These are phyloP conservation scores for Agriopis marginaria DNA, from an alignment of 2,888 invertebrate species.

Conservation along the genomic window DNA sequence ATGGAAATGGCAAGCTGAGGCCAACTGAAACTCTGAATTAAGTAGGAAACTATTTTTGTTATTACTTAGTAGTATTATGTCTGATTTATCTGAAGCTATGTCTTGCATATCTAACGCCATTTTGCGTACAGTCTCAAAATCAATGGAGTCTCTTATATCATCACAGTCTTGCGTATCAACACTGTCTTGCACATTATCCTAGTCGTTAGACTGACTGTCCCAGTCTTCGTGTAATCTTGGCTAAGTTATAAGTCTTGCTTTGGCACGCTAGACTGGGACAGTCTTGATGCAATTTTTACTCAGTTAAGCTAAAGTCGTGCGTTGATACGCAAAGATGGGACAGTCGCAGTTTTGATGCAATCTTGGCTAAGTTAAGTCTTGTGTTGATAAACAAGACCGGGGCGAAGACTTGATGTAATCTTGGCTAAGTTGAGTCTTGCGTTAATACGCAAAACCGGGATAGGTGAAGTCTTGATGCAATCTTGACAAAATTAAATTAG, in stretches of 20 bases:
- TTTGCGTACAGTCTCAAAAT: neutral
- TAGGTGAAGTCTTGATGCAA: neutral
- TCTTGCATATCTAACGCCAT: neutral
- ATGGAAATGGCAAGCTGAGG: neutral
- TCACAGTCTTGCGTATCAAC: neutral
- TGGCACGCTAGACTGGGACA: no score
- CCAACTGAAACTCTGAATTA: conserved; percentile 1
- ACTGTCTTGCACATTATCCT: neutral
- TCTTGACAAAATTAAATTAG: neutral
- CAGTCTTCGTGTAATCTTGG: no score
- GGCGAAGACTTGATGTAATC: neutral
- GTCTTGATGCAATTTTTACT: no score
- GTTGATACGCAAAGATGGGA: no score
- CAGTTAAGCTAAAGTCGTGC: no score
- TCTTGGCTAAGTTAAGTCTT: neutral
- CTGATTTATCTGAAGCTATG: neutral
- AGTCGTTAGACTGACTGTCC: neutral
- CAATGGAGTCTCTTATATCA: neutral
- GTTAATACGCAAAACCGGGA: neutral
- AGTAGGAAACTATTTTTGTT: neutral
- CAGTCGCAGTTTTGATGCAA: no score
- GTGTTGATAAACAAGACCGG: neutral
- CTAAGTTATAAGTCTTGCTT: no score
- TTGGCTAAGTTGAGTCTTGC: neutral
- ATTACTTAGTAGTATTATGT: neutral